Evolutionary conservation across 2,113 vertebrate species (phyloP).

Genomic region (Phyllopteryx taeniolatus): DNA sequence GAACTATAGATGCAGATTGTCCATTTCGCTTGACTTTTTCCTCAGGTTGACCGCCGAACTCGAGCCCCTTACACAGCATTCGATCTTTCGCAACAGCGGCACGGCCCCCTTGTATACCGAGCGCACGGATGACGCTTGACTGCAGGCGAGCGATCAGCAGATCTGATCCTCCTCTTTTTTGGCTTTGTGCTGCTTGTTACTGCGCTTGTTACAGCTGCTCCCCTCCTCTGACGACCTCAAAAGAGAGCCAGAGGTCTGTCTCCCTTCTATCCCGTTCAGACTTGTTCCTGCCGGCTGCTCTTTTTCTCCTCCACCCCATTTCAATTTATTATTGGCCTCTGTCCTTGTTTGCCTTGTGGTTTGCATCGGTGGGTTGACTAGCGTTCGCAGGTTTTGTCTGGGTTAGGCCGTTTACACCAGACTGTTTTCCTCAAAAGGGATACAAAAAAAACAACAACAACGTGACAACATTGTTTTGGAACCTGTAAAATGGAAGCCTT

Average conservation of each 20-base stretch:
- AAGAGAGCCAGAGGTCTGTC: slow-evolving; percentile 59
- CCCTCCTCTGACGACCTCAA: slow-evolving; percentile 27
- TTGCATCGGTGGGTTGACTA: slow-evolving; percentile 24
- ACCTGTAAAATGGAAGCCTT: no score
- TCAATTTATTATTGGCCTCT: slow-evolving; percentile 51
- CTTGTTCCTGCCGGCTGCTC: slow-evolving; percentile 63
- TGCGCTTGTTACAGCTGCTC: slow-evolving; percentile 23
- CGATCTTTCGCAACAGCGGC: slow-evolving; percentile 41
- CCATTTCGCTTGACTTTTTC: slow-evolving; percentile 46
- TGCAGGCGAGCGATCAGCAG: slow-evolving; percentile 50
- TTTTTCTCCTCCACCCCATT: slow-evolving; percentile 34
- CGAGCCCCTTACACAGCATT: background rate
- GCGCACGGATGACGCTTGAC: slow-evolving; percentile 28
- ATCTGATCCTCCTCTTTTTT: slow-evolving; percentile 52
- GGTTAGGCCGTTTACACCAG: background rate
- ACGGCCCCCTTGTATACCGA: slow-evolving; percentile 31
- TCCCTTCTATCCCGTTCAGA: slow-evolving; percentile 62
- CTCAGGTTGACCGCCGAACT: background rate
- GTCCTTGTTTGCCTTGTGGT: slow-evolving; percentile 46
- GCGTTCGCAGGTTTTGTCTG: slow-evolving; percentile 20
- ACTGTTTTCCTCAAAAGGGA: background rate
- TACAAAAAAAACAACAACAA: no score
- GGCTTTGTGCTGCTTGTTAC: slow-evolving; percentile 48
- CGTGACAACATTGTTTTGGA: no score
- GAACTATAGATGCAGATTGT: slow-evolving; percentile 78